Base-by-base conservation (phyloP, 2,888 invertebrate species). In the Scaptomyza cyrtandrae region DNA sequence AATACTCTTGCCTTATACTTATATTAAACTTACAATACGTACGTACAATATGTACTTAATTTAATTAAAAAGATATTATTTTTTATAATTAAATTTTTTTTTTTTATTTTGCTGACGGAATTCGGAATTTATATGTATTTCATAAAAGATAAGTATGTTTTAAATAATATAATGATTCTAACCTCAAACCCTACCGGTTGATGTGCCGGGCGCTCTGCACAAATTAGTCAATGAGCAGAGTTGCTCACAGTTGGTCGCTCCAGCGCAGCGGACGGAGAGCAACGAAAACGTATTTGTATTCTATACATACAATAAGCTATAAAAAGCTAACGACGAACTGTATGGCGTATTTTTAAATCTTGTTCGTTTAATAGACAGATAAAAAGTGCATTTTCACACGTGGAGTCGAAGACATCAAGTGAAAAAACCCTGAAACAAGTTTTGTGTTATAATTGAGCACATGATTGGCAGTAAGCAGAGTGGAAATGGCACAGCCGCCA, bases 371-470 rank as follows among this genome's bases (percentile, higher is more conserved):
- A 13, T 9, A 29, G 6, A 7, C 48, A 49, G 19, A 70, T 70
- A 61, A 58, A 84, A 80, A 75, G 88, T 85, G 82, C 64, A 85
- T 67, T 78, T 33, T 11, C 53, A 41, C 89, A 78, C 89, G 86
- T 87, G 69, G 45, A 45, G 29, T 37, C 16, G 6, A 24, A 27
- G 39, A 24, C 4, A 53, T 9, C 29, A 6, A n/a, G 6, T 5
- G 3, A 49, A 53, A 41, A 27, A 14, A 16, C 14, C 13, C 9
- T 35, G 5, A 31, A 69, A 57, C 11, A 27, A 39, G 27, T 52
- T 52, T 39, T 60, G 41, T 11, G 27, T 0, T n/a, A 46, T 11
- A 37, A 16, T 39, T 41, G 49, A 33, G 14, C 39, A 71, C 31
- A 75, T 75, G 76, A 16, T 16, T 41, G 57, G 13, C 14, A 19